phyloP scores from a whole-genome alignment of 2,888 invertebrate species.

The Microdon myrmicae region DNA sequence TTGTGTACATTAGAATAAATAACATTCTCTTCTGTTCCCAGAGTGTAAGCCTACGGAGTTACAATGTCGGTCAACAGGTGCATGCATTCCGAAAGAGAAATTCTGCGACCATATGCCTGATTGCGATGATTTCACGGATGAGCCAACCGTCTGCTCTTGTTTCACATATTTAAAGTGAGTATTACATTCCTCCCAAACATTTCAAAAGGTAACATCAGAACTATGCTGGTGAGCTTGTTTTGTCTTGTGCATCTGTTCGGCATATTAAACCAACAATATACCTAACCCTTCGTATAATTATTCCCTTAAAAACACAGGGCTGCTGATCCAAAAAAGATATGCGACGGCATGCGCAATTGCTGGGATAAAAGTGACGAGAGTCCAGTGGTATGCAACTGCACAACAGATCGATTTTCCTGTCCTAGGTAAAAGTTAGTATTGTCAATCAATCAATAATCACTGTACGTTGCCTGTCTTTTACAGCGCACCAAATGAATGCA shows the following conservation, averaged over 20 bases:
- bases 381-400: slow-evolving; percentile 74
- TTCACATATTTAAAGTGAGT: slow-evolving; percentile 72
- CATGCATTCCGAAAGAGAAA: slow-evolving; percentile 75
- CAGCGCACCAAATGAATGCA: slow-evolving; percentile 69
- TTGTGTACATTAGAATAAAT: too few species aligned
- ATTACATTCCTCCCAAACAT: not conserved
- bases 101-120: slow-evolving; percentile 77
- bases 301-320: slow-evolving; percentile 60
- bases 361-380: slow-evolving; percentile 81
- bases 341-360: slow-evolving; percentile 82
- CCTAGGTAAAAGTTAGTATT: slow-evolving; percentile 64
- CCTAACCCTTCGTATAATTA: not conserved
- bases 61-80: slow-evolving; percentile 73
- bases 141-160: slow-evolving; percentile 74
- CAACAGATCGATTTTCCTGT: slow-evolving; percentile 68
- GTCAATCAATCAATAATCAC: slow-evolving; percentile 7
- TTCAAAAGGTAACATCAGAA: not conserved
- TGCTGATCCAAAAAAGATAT: slow-evolving; percentile 76
- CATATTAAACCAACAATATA: not conserved
- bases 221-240: too few species aligned
- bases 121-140: slow-evolving; percentile 80
- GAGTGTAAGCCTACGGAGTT: slow-evolving; percentile 74
- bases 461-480: slow-evolving; percentile 10
- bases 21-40: slow-evolving; percentile 58
- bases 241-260: not conserved